Conservation (phyloP, 1,140 invertebrate genomes). For the Drosophila sturtevanti region DNA sequence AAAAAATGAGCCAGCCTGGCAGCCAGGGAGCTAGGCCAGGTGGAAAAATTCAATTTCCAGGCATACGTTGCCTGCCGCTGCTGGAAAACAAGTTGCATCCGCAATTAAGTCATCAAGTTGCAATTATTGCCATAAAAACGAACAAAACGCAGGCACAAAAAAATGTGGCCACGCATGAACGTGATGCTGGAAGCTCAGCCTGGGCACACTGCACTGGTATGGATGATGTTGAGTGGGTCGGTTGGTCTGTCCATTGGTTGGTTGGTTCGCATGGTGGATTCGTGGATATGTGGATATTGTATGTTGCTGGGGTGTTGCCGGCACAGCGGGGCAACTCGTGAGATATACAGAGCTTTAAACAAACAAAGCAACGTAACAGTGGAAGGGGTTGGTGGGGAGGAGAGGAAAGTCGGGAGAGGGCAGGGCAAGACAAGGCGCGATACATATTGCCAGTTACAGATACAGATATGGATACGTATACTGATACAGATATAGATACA, state of each 20-base stretch:
- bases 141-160: constrained; percentile 77
- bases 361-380: constrained; percentile 59
- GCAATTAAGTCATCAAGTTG: constrained; percentile 81
- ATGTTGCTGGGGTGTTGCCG: constrained; percentile 64
- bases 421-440: constrained; percentile 31
- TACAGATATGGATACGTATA: constrained; percentile 30
- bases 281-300: not conserved
- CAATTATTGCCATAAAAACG: constrained; percentile 81
- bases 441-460: constrained; percentile 45
- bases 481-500: constrained; percentile 29
- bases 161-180: constrained; percentile 78
- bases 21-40: constrained; percentile 47
- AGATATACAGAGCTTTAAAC: constrained; percentile 61
- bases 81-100: constrained; percentile 81
- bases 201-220: constrained; percentile 2
- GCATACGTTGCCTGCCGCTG: constrained; percentile 47
- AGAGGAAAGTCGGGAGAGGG: not conserved
- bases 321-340: constrained; percentile 63
- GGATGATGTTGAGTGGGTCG: constrained; percentile 2
- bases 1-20: constrained; percentile 3
- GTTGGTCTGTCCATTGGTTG: constrained; percentile 15
- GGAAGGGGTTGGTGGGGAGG: too few relatives aligned
- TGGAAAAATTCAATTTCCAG: constrained; percentile 81
- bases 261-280: constrained; percentile 6
- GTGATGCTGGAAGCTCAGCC: constrained; percentile 56